A percentile compares a stretch with the other conserved stretches of the same genome.
phyloP scores from a whole-genome alignment of 1,140 invertebrate species.

The Papilio dardanus region DNA sequence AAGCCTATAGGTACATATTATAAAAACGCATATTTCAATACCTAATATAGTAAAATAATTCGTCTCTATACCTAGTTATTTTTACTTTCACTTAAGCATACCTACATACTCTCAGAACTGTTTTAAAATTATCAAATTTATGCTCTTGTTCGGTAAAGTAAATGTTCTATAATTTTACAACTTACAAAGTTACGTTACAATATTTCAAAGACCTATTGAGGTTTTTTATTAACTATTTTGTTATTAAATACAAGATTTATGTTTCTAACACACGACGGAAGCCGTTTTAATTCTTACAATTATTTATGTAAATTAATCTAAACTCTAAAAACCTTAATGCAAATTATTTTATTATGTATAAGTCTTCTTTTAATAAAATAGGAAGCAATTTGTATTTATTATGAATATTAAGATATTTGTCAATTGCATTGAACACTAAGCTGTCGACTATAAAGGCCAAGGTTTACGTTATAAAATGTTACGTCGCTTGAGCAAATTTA shows the following conservation, averaged over 20 bases:
- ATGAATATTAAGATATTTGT: conserved; percentile 14
- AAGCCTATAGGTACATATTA: too few species aligned
- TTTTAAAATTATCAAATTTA: neutral
- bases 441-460: conserved; percentile 13
- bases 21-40: too few species aligned
- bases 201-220: neutral
- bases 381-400: conserved; percentile 17
- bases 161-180: neutral
- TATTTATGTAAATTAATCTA: neutral
- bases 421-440: conserved; percentile 13
- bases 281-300: neutral
- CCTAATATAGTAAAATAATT: too few species aligned
- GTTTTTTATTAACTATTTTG: neutral
- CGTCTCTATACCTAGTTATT: too few species aligned
- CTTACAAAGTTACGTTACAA: neutral
- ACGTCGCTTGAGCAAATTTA: neutral
- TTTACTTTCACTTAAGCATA: too few species aligned
- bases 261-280: neutral
- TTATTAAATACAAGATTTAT: neutral
- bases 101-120: too few species aligned
- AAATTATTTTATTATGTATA: neutral
- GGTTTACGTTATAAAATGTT: conserved; percentile 5
- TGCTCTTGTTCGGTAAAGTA: neutral
- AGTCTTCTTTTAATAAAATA: conserved; percentile 6
- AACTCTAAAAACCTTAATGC: neutral